Evolutionary conservation across 2,888 invertebrate genomes (phyloP).

Genomic region (Cantharis nigra): DNA sequence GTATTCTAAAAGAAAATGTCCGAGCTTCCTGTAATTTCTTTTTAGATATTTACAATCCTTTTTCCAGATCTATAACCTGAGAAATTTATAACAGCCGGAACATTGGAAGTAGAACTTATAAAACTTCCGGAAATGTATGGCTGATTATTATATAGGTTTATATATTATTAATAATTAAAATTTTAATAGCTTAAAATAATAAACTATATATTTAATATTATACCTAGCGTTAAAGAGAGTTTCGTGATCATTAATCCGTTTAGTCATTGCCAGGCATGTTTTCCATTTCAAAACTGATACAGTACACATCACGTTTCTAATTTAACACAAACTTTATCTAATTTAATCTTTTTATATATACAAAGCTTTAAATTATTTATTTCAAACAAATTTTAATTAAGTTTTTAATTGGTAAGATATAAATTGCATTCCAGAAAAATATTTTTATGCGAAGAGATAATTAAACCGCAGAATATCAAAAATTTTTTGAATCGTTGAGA

Average conservation of each 20-base stretch:
- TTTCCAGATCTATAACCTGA: neutral
- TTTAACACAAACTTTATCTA: neutral
- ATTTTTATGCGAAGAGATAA: neutral
- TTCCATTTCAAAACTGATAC: neutral
- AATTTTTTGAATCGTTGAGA: neutral
- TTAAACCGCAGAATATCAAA: neutral
- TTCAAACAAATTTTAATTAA: neutral
- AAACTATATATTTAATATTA: neutral
- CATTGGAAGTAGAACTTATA: neutral
- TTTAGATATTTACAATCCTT: neutral
- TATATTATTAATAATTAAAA: no score
- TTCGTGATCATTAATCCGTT: neutral
- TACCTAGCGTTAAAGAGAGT: neutral
- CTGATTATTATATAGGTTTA: neutral
- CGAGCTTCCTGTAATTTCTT: neutral
- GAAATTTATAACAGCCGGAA: neutral
- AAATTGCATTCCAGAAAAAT: neutral
- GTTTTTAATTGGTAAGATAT: neutral
- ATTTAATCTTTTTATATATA: neutral
- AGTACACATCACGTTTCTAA: neutral
- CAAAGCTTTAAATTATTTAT: neutral
- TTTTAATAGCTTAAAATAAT: neutral
- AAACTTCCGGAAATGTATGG: neutral
- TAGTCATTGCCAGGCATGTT: neutral
- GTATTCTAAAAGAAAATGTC: neutral